phyloP scores from a whole-genome alignment of 2,113 vertebrate species.

The Rhynchopsitta pachyrhyncha region DNA sequence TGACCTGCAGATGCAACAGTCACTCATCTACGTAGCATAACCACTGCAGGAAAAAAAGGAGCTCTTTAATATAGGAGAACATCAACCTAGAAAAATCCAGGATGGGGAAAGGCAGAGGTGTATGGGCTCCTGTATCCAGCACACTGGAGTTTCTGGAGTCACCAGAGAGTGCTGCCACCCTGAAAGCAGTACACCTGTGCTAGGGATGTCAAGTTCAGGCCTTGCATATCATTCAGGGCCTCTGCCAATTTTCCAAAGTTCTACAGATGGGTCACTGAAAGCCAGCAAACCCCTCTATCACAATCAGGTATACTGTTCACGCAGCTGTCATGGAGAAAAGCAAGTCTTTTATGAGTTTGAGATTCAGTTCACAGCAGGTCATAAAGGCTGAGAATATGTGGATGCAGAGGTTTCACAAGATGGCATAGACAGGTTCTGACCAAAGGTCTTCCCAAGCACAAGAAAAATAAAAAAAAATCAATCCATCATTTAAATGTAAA shows the following conservation, averaged over 20 bases:
- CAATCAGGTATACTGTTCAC: not conserved
- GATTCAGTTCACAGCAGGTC: not conserved
- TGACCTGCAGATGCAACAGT: not conserved
- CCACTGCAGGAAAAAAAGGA: not conserved
- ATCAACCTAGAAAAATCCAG: not conserved
- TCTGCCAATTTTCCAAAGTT: not conserved
- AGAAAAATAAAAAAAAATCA: not conserved
- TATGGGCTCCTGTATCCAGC: accelerated
- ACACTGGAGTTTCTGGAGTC: no score
- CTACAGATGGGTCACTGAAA: not conserved
- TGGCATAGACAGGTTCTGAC: not conserved
- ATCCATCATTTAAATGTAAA: not conserved
- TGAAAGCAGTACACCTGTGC: not conserved
- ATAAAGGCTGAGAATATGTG: not conserved
- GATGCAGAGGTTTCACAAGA: not conserved
- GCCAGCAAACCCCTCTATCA: not conserved
- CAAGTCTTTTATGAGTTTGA: not conserved
- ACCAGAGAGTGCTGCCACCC: not conserved
- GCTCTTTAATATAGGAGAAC: not conserved
- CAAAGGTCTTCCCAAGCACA: not conserved
- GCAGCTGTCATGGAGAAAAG: not conserved
- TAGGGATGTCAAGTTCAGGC: not conserved
- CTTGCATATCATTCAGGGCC: not conserved
- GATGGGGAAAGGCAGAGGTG: not conserved
- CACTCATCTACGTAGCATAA: not conserved